Evolutionary conservation across 1,140 invertebrate genomes (phyloP).

Genomic region (Diachasmimorpha longicaudata): DNA sequence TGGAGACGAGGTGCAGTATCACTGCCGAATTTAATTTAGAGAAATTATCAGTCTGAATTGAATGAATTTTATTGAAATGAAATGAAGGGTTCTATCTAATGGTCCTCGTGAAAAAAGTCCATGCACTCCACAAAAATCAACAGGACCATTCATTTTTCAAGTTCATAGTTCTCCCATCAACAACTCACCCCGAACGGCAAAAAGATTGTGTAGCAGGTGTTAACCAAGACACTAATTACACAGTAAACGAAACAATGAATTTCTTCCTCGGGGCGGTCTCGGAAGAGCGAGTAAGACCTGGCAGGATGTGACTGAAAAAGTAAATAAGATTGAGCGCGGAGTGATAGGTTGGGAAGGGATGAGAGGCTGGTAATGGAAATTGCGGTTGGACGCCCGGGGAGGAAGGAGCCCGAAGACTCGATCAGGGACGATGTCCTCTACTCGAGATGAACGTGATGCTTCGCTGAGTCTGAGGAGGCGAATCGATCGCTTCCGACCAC

Average conservation of each 20-base stretch:
- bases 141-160: no score
- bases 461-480: not conserved
- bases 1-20: not conserved
- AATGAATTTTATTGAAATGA: no score
- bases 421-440: not conserved
- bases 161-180: no score
- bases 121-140: no score
- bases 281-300: not conserved
- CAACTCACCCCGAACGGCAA: no score
- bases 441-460: not conserved
- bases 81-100: no score
- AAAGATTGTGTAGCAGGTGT: no score
- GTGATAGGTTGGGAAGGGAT: not conserved
- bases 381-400: not conserved
- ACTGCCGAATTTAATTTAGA: no score
- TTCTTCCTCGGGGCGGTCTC: not conserved
- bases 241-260: not conserved
- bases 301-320: not conserved
- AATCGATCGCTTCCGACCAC: not conserved
- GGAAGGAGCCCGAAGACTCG: not conserved
- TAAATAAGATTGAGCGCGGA: not conserved
- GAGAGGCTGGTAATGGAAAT: slow-evolving; percentile 11
- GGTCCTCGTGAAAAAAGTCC: no score
- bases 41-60: no score
- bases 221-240: no score